Percentiles rank a stretch among this genome's conserved stretches.
Conservation (phyloP, 2,797 vertebrate genomes). For the Danio jaintianensis region DNA sequence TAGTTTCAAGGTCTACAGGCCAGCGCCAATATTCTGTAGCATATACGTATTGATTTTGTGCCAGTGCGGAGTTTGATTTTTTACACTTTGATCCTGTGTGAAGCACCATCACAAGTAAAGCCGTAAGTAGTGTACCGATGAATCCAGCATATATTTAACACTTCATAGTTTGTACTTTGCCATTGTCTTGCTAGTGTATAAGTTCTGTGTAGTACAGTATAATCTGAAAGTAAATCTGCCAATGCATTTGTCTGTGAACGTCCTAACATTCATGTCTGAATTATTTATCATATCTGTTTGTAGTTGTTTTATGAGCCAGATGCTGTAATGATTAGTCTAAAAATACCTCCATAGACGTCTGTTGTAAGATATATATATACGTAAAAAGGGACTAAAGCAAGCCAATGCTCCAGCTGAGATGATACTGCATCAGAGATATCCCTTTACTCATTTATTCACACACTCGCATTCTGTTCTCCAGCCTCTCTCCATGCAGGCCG, state of each 20-base stretch:
- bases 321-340: slow-evolving; percentile 1
- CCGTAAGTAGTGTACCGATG: slow-evolving; percentile 9
- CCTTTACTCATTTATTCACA: slow-evolving; percentile 56
- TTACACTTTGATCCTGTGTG: slow-evolving; percentile 44
- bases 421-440: slow-evolving; percentile 45
- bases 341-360: slow-evolving; percentile 1
- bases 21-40: slow-evolving; percentile 20
- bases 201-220: neutral
- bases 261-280: slow-evolving; percentile 5
- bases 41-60: slow-evolving; percentile 40
- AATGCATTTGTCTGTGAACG: neutral
- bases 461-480: slow-evolving; percentile 58
- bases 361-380: neutral
- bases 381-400: neutral
- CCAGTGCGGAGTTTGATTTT: slow-evolving; percentile 23
- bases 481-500: slow-evolving; percentile 62
- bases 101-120: neutral
- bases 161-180: neutral
- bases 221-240: neutral
- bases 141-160: neutral
- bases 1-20: slow-evolving; percentile 46
- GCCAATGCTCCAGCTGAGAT: slow-evolving; percentile 8
- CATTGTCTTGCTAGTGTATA: neutral
- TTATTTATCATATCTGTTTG: slow-evolving; percentile 14
- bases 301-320: neutral